Percentiles rank a stretch among this genome's conserved stretches.
Evolutionary conservation across 2,888 invertebrate genomes (phyloP).

Genomic region (Philonicus albiceps): DNA sequence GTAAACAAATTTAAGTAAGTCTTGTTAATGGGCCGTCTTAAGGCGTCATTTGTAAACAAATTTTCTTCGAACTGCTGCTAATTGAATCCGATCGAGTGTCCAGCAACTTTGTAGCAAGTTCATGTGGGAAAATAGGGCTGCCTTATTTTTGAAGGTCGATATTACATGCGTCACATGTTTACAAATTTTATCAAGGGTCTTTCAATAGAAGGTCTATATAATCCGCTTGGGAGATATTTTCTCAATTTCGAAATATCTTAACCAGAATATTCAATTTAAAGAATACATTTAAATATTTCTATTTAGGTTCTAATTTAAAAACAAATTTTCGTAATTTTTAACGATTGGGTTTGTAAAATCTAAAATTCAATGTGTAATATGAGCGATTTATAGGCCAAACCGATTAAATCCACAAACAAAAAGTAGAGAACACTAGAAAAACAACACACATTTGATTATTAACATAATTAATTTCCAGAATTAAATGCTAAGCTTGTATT

Average conservation of each 20-base stretch:
- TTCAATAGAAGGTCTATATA: neutral
- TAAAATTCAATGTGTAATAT: no score
- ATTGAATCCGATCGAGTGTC: neutral
- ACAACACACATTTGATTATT: no score
- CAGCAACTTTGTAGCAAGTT: neutral
- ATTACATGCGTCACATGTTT: neutral
- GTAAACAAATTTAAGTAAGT: slow-evolving; percentile 38
- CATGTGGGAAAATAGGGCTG: neutral
- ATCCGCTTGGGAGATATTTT: neutral
- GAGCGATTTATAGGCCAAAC: no score
- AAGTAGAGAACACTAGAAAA: no score
- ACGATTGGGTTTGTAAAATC: no score
- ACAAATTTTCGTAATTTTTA: no score
- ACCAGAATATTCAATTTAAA: neutral
- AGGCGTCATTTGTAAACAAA: slow-evolving; percentile 27
- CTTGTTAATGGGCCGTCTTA: neutral
- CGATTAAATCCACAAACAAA: no score
- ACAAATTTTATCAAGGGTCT: neutral
- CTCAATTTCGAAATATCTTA: neutral
- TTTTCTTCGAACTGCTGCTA: neutral
- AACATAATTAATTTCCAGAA: no score
- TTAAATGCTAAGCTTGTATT: no score
- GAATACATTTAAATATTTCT: neutral
- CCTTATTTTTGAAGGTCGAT: neutral
- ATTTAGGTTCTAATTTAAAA: no score